These are phyloP conservation scores for Eueides isabella DNA, from an alignment of 1,140 invertebrate genomes.

Conservation along the genomic window DNA sequence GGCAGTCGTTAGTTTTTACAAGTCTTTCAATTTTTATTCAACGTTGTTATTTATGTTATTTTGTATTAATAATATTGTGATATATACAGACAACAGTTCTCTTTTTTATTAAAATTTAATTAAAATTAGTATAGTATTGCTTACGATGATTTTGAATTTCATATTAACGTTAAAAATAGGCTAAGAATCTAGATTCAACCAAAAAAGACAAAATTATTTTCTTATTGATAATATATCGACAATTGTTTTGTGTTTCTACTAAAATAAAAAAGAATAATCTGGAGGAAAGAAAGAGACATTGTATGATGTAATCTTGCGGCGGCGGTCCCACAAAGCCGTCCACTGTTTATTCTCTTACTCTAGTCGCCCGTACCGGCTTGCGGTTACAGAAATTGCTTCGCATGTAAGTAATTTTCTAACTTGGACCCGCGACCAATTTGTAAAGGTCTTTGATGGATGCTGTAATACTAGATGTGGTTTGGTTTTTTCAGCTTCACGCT, in stretches of 20 bases:
- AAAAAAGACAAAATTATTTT: too few relatives aligned
- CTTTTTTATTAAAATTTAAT: too few relatives aligned
- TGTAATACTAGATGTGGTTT: background rate
- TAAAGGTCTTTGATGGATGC: slow-evolving; percentile 44
- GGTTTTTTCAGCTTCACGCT: background rate
- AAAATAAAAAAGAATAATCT: too few relatives aligned
- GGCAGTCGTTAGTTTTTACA: background rate
- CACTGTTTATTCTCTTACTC: slow-evolving; percentile 55
- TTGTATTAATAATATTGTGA: too few relatives aligned
- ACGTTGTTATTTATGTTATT: too few relatives aligned
- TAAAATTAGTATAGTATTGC: too few relatives aligned
- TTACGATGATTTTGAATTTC: too few relatives aligned
- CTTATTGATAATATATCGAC: too few relatives aligned
- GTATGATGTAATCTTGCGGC: slow-evolving; percentile 61
- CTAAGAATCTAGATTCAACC: too few relatives aligned
- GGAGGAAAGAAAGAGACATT: slow-evolving; percentile 46
- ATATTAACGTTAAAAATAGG: too few relatives aligned
- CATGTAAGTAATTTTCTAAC: slow-evolving; percentile 76
- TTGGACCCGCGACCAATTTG: slow-evolving; percentile 58
- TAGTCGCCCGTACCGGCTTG: slow-evolving; percentile 53
- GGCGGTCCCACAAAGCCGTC: slow-evolving; percentile 59
- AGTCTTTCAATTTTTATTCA: background rate
- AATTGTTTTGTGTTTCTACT: too few relatives aligned
- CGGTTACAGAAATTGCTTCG: slow-evolving; percentile 64
- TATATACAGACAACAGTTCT: too few relatives aligned